These are phyloP conservation scores for Heterocephalus glaber DNA, from an alignment of 2,113 vertebrate genomes.

Conservation along the genomic window DNA sequence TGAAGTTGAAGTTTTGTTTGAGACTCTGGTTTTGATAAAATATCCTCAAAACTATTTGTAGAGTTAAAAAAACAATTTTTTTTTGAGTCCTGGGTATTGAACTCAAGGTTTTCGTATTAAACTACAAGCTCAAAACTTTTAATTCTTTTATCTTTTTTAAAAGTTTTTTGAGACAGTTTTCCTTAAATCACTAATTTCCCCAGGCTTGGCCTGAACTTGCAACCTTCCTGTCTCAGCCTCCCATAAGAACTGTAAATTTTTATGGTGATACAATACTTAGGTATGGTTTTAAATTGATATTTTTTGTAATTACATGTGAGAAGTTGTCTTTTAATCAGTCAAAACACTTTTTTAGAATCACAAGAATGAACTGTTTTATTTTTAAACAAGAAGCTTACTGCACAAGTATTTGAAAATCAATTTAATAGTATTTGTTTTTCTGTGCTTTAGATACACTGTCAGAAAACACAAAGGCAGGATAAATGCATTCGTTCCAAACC, in stretches of 20 bases:
- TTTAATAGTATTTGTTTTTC: constrained; percentile 39
- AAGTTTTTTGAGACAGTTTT: not conserved
- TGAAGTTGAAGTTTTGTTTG: constrained; percentile 51
- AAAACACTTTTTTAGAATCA: constrained; percentile 27
- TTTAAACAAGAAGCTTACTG: constrained; percentile 17
- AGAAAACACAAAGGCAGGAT: constrained; percentile 30
- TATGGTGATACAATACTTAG: not conserved
- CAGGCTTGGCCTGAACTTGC: not conserved
- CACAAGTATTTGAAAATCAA: constrained; percentile 27
- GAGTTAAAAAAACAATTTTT: not conserved
- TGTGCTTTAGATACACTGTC: constrained; percentile 45
- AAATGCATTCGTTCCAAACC: constrained; percentile 26
- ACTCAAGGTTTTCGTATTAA: not conserved
- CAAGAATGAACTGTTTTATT: not conserved
- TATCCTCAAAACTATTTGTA: not conserved
- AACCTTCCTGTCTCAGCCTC: not conserved
- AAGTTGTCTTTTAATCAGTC: constrained; percentile 35
- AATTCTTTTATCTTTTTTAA: not conserved
- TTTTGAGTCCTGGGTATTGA: not conserved
- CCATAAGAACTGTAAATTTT: not conserved
- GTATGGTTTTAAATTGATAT: constrained; percentile 35
- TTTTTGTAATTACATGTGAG: not conserved
- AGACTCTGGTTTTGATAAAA: constrained; percentile 35
- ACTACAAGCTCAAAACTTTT: not conserved
- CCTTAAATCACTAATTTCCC: not conserved